Conservation (phyloP, 1,140 invertebrate genomes). For the Aphaenogaster floridana region DNA sequence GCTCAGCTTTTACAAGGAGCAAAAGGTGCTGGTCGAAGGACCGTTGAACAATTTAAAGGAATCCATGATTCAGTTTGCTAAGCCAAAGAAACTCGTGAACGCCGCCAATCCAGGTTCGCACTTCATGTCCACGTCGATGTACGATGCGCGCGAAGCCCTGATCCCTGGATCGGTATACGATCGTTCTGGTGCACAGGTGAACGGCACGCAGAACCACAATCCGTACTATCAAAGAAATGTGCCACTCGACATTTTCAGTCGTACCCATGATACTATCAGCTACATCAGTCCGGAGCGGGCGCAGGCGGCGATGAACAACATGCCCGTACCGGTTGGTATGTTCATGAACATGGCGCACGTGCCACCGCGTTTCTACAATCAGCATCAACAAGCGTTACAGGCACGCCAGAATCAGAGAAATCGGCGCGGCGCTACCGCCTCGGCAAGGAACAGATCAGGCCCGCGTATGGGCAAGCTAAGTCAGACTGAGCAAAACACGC, state of each 20-base stretch:
- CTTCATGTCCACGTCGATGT: slow-evolving; percentile 98
- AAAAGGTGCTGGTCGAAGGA: slow-evolving; percentile 98
- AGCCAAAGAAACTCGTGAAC: slow-evolving; percentile 98
- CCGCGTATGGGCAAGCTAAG: slow-evolving; percentile 83
- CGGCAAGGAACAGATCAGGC: slow-evolving; percentile 75
- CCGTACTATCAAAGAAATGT: slow-evolving; percentile 86
- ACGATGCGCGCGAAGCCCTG: slow-evolving; percentile 95
- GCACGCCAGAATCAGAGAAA: slow-evolving; percentile 86
- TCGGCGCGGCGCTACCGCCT: slow-evolving; percentile 73
- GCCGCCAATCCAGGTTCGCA: slow-evolving; percentile 97
- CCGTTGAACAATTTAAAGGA: slow-evolving; percentile 99
- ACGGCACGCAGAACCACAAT: slow-evolving; percentile 84
- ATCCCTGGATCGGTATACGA: slow-evolving; percentile 95
- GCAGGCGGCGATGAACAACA: slow-evolving; percentile 91
- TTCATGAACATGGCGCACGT: slow-evolving; percentile 97
- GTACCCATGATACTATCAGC: slow-evolving; percentile 96
- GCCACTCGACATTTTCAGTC: slow-evolving; percentile 88
- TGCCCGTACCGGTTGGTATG: slow-evolving; percentile 97
- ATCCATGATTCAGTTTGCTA: slow-evolving; percentile 98
- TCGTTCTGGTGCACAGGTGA: slow-evolving; percentile 88
- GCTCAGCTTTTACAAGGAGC: slow-evolving; percentile 99
- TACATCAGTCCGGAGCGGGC: slow-evolving; percentile 96
- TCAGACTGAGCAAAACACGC: slow-evolving; percentile 87
- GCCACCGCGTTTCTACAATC: slow-evolving; percentile 95
- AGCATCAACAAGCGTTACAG: slow-evolving; percentile 91